Evolutionary conservation across 2,888 invertebrate genomes (phyloP).

Genomic region (Philopedon plagiatum): DNA sequence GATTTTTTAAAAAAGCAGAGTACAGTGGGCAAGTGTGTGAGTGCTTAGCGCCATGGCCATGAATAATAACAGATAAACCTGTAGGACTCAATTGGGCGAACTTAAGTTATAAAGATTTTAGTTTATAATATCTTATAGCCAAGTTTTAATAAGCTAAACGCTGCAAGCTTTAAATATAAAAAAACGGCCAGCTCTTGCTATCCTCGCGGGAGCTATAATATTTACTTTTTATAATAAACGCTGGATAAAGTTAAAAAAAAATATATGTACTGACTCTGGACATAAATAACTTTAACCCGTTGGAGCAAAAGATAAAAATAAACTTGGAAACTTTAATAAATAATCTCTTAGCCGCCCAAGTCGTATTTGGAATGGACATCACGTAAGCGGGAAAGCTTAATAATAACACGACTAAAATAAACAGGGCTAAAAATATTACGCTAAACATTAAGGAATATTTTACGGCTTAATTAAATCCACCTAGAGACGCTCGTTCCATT

Average conservation of each 20-base stretch:
- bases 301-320: constrained; percentile 21
- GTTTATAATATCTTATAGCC: no score
- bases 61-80: no score
- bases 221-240: no score
- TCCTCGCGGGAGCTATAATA: no score
- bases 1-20: no score
- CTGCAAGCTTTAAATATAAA: no score
- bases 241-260: neutral
- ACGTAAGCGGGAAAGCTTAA: constrained; percentile 42
- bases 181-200: no score
- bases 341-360: constrained; percentile 32
- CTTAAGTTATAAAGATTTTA: no score
- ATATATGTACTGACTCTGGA: neutral
- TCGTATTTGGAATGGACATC: constrained; percentile 47
- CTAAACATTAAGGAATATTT: constrained; percentile 42
- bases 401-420: constrained; percentile 45
- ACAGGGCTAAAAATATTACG: constrained; percentile 47
- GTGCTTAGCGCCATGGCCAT: no score
- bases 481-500: constrained; percentile 20
- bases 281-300: constrained; percentile 1
- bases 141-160: no score
- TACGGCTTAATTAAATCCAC: constrained; percentile 40
- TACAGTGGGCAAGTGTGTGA: no score
- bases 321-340: constrained; percentile 39
- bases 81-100: no score